Base-by-base conservation (phyloP, 23 tunicate species). In the Halocynthia aurantium region DNA sequence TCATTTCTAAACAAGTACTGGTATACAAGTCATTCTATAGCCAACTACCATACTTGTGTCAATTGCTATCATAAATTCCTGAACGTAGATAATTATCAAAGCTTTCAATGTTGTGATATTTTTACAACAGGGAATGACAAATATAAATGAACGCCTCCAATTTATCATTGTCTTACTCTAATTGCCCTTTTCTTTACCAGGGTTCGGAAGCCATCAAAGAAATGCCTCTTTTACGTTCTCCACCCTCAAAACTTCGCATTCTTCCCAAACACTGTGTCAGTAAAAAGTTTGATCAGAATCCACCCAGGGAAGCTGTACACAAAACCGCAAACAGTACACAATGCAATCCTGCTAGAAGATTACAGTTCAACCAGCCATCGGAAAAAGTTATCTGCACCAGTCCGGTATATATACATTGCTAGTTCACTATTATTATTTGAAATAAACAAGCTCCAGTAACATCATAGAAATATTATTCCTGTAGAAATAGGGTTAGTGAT, bases 221-320 rank as follows among this genome's bases (percentile, higher is more conserved):
- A 31, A 4, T 31, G 44, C 44, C 75, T 8, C 57, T 74, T 20
- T 64, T 74, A 13, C 78, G 78, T 13, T 74, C 78, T 12, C 78
- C 78, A 2, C 78, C 78, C 20, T 74, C 78, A 53, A 74, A 74
- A 52, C 78, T 74, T 10, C 65, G 78, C 12, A 54, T 74, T 15
- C 56, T 74, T 22, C 78, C 62, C 31, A 55, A 64, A 13, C 55
- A 54, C 62, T 74, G 62, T 74, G 78, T 74, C 17, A 64, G 56
- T n/a, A 74, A 74, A 10, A 74, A 74, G 22, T 74, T n/a, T n/a
- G 20, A 13, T 13, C 78, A 74, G 31, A 74, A 74, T 54, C 78
- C 78, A 8, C 63, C 63, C 12, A 22, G 64, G 20, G 60, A 74
- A 18, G 20, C 62, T 17, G 63, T 74, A 10, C 78, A 74, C 31